Percentiles rank a stretch among this genome's conserved stretches.
phyloP scores from a whole-genome alignment of 92 coral and sea anemone genomes.

The Porites divaricata region DNA sequence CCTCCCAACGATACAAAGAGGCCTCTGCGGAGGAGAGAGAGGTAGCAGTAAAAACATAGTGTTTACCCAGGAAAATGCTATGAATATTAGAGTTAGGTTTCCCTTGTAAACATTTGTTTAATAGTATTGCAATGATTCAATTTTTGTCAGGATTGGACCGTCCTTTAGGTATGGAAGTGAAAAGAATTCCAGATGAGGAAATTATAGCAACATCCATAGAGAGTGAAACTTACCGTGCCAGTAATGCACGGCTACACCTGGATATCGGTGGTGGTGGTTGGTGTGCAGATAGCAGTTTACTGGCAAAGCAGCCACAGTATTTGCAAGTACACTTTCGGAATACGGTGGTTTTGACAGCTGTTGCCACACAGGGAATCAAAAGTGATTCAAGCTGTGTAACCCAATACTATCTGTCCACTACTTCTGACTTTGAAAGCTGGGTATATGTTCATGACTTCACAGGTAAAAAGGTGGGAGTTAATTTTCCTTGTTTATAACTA shows the following conservation, averaged over 20 bases:
- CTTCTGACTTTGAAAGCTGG: background rate
- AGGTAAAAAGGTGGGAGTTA: conserved; percentile 13
- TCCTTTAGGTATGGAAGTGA: conserved; percentile 16
- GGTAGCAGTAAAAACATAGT: too few species aligned
- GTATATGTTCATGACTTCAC: conserved; percentile 18
- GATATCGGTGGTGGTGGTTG: conserved; percentile 27
- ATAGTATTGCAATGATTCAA: background rate
- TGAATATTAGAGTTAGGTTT: too few species aligned
- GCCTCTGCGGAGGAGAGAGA: too few species aligned
- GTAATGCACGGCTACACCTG: conserved; percentile 10
- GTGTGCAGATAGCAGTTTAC: background rate
- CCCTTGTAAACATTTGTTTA: too few species aligned
- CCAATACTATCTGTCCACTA: conserved; percentile 15
- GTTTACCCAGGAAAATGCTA: too few species aligned
- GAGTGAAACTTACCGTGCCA: background rate
- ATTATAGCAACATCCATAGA: background rate
- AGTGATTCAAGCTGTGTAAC: conserved; percentile 6
- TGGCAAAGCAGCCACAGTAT: conserved; percentile 4
- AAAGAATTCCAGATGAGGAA: background rate
- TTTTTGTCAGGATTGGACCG: conserved; percentile 2
- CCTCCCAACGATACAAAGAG: too few species aligned
- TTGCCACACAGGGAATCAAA: conserved; percentile 18
- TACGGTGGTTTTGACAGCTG: conserved; percentile 4
- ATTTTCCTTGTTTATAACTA: background rate
- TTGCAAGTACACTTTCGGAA: background rate